A percentile compares a stretch with the other conserved stretches of the same genome.
phyloP scores from a whole-genome alignment of 2,113 vertebrate species.

The Pampusana beccarii region DNA sequence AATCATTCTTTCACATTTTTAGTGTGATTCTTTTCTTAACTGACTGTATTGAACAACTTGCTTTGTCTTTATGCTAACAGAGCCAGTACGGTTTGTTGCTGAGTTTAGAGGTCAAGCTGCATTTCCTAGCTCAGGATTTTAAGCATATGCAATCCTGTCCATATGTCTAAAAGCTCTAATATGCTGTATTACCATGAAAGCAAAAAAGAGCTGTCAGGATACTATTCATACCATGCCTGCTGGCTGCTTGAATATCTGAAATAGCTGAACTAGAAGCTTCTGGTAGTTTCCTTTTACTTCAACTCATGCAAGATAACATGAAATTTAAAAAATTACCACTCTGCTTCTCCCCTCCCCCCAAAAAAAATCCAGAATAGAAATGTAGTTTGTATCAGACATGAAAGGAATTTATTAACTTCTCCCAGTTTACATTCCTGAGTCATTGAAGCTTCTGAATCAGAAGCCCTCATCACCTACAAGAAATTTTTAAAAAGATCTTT shows the following conservation, averaged over 20 bases:
- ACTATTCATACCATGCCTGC: neutral
- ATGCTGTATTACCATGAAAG: neutral
- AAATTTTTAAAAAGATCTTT: slow-evolving; percentile 39
- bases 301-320: neutral
- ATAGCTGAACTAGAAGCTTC: neutral
- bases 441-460: slow-evolving; percentile 16
- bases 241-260: neutral
- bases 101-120: neutral
- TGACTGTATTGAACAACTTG: neutral
- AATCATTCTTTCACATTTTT: neutral
- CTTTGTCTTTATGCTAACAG: neutral
- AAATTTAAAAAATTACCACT: neutral
- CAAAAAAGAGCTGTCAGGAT: neutral
- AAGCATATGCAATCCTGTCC: neutral
- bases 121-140: neutral
- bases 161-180: neutral
- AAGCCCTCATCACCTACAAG: neutral
- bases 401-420: slow-evolving; percentile 44
- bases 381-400: slow-evolving; percentile 20
- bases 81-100: neutral
- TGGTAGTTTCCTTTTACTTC: neutral
- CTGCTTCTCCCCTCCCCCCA: neutral
- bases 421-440: slow-evolving; percentile 13
- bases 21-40: neutral
- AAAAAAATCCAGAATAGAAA: slow-evolving; percentile 5